A percentile compares a stretch with the other conserved stretches of the same genome.
Evolutionary conservation across 2,888 invertebrate genomes (phyloP).

Genomic region (Lutraria lutraria): DNA sequence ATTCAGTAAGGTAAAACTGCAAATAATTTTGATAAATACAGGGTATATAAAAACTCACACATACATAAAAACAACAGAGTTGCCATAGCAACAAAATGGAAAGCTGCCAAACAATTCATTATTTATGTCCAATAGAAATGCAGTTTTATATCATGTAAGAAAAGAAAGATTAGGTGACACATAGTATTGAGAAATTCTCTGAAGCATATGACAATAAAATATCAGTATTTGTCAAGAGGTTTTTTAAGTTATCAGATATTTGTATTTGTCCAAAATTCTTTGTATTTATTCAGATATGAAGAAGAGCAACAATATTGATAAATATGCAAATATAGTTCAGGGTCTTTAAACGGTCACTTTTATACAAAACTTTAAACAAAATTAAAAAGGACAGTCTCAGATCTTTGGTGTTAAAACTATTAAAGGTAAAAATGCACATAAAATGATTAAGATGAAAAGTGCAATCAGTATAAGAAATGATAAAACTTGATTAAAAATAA

Average conservation of each 20-base stretch:
- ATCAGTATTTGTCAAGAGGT: too few relatives aligned
- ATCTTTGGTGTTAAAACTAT: background rate
- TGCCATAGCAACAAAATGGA: background rate
- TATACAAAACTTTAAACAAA: background rate
- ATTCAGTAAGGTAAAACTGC: slow-evolving; percentile 15
- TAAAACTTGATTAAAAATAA: too few relatives aligned
- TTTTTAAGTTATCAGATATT: background rate
- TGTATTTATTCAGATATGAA: too few relatives aligned
- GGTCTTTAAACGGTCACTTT: background rate
- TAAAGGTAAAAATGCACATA: background rate
- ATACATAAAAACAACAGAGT: background rate
- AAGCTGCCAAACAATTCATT: background rate
- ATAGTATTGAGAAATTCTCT: background rate
- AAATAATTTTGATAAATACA: background rate
- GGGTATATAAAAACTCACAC: background rate
- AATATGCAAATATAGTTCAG: background rate
- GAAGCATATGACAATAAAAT: too few relatives aligned
- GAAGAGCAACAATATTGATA: too few relatives aligned
- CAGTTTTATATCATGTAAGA: too few relatives aligned
- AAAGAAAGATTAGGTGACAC: background rate
- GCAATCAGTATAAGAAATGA: background rate
- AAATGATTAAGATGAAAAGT: background rate
- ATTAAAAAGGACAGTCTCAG: background rate
- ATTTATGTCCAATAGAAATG: background rate
- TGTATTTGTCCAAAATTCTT: background rate